A percentile compares a stretch with the other conserved stretches of the same genome.
These are phyloP conservation scores for Mactromeris polynyma DNA, from an alignment of 2,888 invertebrate genomes.

Conservation along the genomic window DNA sequence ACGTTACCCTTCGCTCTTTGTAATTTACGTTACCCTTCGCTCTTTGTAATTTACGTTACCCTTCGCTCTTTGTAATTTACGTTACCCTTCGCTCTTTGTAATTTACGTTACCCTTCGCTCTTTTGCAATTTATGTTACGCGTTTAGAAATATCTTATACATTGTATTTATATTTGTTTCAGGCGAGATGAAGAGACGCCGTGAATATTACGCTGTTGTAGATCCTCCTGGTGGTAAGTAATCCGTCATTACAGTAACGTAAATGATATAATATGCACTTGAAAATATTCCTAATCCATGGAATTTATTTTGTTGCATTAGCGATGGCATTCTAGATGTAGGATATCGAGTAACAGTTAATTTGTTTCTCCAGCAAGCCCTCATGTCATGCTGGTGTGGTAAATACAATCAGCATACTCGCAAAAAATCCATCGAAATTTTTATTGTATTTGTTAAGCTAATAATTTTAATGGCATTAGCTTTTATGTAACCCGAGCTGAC, in stretches of 20 bases:
- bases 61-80: neutral
- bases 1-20: too few relatives aligned
- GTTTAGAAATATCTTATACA: neutral
- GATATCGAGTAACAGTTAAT: too few relatives aligned
- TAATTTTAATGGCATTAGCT: too few relatives aligned
- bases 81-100: neutral
- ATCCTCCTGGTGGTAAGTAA: constrained; percentile 49
- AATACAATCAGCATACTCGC: too few relatives aligned
- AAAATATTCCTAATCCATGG: neutral
- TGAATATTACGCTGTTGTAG: constrained; percentile 91
- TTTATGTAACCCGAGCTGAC: too few relatives aligned
- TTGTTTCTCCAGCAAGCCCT: too few relatives aligned
- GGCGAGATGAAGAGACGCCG: constrained; percentile 95
- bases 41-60: neutral
- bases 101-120: neutral
- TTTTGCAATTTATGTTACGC: neutral
- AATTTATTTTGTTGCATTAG: neutral
- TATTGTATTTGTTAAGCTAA: too few relatives aligned
- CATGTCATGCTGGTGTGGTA: too few relatives aligned
- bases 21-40: neutral
- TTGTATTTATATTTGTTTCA: constrained; percentile 82
- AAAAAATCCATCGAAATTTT: too few relatives aligned
- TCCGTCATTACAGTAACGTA: constrained; percentile 30
- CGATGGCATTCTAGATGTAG: neutral
- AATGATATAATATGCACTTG: neutral